Percentiles rank a stretch among this genome's conserved stretches.
phyloP scores from a whole-genome alignment of 2,113 vertebrate genomes.

The Raja brachyura region DNA sequence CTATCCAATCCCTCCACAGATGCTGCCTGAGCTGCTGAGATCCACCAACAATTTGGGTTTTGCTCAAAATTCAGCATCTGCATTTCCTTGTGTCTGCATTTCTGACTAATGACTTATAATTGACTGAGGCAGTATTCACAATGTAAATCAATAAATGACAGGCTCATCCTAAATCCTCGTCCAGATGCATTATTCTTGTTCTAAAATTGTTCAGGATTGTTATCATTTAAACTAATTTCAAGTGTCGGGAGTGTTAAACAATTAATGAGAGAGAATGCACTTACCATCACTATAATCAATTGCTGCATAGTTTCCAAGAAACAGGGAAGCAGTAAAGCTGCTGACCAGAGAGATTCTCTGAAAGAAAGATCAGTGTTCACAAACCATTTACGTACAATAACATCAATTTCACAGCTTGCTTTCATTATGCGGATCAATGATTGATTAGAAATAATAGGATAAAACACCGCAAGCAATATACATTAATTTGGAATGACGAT shows the following conservation, averaged over 20 bases:
- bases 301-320: conserved; percentile 74
- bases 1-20: too few relatives aligned
- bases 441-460: background rate
- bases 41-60: too few relatives aligned
- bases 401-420: background rate
- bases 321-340: conserved; percentile 86
- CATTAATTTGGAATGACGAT: background rate
- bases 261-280: conserved; percentile 10
- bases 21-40: too few relatives aligned
- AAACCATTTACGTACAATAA: background rate
- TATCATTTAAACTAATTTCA: background rate
- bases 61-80: too few relatives aligned
- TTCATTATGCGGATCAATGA: background rate
- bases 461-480: too few relatives aligned
- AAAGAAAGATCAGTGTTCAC: conserved; percentile 36
- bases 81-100: background rate
- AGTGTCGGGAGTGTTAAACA: background rate
- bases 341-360: conserved; percentile 95
- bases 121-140: background rate
- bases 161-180: background rate
- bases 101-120: background rate
- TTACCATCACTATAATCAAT: conserved; percentile 89
- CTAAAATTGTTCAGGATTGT: background rate
- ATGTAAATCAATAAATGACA: background rate
- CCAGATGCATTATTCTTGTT: background rate